Evolutionary conservation across 2,113 vertebrate species (phyloP).

Genomic region (Lethenteron reissneri): DNA sequence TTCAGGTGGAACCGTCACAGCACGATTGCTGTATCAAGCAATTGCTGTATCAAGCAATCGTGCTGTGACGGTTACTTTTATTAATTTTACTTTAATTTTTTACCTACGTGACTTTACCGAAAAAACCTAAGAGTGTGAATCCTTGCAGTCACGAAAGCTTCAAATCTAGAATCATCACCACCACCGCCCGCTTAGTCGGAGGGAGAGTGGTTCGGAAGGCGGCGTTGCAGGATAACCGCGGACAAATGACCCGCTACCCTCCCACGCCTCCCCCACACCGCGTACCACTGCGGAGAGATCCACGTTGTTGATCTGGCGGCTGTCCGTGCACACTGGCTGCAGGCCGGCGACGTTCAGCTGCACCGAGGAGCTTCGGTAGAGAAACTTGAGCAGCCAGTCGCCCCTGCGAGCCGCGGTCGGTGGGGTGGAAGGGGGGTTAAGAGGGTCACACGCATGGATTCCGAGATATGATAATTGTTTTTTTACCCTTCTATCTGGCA

Average conservation of each 20-base stretch:
- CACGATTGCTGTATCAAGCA: too few relatives aligned
- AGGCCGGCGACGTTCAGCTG: slow-evolving; percentile 63
- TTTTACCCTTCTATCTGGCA: too few relatives aligned
- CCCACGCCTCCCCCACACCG: slow-evolving; percentile 8
- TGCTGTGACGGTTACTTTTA: too few relatives aligned
- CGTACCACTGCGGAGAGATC: slow-evolving; percentile 76
- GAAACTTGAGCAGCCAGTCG: slow-evolving; percentile 74
- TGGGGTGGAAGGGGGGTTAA: too few relatives aligned
- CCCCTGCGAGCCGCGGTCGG: slow-evolving; percentile 25
- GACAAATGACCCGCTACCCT: too few relatives aligned
- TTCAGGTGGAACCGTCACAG: background rate
- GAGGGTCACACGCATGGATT: too few relatives aligned
- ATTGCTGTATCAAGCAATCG: too few relatives aligned
- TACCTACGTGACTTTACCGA: background rate
- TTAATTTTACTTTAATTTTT: too few relatives aligned
- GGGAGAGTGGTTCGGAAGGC: background rate
- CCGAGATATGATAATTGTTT: too few relatives aligned
- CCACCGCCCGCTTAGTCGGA: background rate
- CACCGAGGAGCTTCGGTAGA: slow-evolving; percentile 70
- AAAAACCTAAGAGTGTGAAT: background rate
- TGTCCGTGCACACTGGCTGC: slow-evolving; percentile 47
- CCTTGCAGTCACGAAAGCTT: background rate
- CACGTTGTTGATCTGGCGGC: slow-evolving; percentile 57
- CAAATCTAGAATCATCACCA: background rate
- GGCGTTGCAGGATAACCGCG: too few relatives aligned